Conservation (phyloP, 2,888 invertebrate genomes). For the Molorchus minor region DNA sequence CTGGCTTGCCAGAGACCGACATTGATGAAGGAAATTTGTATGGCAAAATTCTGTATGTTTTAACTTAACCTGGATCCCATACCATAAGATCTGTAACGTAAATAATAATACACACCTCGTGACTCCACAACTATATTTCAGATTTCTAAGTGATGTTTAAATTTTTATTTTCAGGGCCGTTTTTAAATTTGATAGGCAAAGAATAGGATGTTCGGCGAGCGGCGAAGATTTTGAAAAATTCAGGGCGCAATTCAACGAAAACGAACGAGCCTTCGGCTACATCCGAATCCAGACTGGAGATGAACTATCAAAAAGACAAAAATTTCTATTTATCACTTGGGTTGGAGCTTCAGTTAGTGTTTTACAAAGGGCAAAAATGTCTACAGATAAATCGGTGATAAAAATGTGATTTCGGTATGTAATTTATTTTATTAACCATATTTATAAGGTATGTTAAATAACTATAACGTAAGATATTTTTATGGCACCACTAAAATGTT, state of each 20-base stretch:
- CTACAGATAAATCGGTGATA: slow-evolving; percentile 81
- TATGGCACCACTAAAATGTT: too few relatives aligned
- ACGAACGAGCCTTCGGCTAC: slow-evolving; percentile 80
- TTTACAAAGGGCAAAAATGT: slow-evolving; percentile 83
- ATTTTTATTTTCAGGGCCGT: slow-evolving; percentile 69
- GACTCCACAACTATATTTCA: too few relatives aligned
- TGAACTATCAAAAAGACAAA: slow-evolving; percentile 83
- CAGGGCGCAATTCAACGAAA: slow-evolving; percentile 74
- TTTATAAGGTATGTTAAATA: background rate
- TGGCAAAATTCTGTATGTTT: too few relatives aligned
- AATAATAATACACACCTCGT: too few relatives aligned
- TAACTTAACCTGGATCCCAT: too few relatives aligned
- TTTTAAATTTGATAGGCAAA: slow-evolving; percentile 77
- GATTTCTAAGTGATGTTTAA: background rate
- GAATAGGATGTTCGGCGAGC: slow-evolving; percentile 72
- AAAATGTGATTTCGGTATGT: slow-evolving; percentile 78
- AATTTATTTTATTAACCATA: slow-evolving; percentile 27
- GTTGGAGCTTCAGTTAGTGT: slow-evolving; percentile 78
- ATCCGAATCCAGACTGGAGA: slow-evolving; percentile 81
- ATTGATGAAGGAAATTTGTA: too few relatives aligned
- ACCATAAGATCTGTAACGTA: too few relatives aligned
- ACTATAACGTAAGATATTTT: too few relatives aligned
- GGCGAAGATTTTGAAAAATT: slow-evolving; percentile 77
- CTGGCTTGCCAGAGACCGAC: too few relatives aligned
- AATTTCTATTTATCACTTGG: slow-evolving; percentile 83